These are phyloP conservation scores for Gonocerus acuteangulatus DNA, from an alignment of 2,888 invertebrate genomes.

Conservation along the genomic window DNA sequence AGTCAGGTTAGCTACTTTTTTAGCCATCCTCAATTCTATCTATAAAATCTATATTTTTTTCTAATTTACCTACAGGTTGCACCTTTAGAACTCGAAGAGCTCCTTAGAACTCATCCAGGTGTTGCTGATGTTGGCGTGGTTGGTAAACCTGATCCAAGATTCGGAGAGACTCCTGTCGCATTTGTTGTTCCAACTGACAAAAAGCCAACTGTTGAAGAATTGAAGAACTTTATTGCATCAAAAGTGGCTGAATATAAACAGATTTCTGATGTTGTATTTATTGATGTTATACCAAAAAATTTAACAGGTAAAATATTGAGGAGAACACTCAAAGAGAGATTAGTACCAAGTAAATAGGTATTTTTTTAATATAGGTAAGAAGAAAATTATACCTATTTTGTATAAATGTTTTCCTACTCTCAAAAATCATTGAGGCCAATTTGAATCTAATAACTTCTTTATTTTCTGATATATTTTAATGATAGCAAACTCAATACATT, in stretches of 20 bases:
- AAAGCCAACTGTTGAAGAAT: constrained; percentile 40
- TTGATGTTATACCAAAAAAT: constrained; percentile 64
- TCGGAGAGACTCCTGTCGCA: constrained; percentile 67
- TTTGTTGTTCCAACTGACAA: constrained; percentile 57
- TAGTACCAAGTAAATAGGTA: too few species aligned
- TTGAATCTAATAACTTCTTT: too few species aligned
- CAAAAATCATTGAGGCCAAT: too few species aligned
- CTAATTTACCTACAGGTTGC: constrained; percentile 72
- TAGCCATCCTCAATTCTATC: too few species aligned
- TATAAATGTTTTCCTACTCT: too few species aligned
- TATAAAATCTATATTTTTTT: too few species aligned
- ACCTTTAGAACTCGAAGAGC: constrained; percentile 73
- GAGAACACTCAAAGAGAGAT: constrained; percentile 52
- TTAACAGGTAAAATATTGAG: constrained; percentile 69
- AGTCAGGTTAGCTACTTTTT: too few species aligned
- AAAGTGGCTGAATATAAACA: constrained; percentile 67
- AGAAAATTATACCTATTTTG: too few species aligned
- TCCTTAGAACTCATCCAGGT: constrained; percentile 62
- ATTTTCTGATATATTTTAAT: too few species aligned
- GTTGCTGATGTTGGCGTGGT: constrained; percentile 76
- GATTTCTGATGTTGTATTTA: constrained; percentile 61
- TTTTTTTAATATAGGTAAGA: too few species aligned
- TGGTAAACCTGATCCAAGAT: constrained; percentile 60
- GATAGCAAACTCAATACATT: too few species aligned
- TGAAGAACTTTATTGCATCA: constrained; percentile 45